A percentile compares a stretch with the other conserved stretches of the same genome.
Conservation (phyloP, 2,888 invertebrate genomes). For the Celastrina argiolus region DNA sequence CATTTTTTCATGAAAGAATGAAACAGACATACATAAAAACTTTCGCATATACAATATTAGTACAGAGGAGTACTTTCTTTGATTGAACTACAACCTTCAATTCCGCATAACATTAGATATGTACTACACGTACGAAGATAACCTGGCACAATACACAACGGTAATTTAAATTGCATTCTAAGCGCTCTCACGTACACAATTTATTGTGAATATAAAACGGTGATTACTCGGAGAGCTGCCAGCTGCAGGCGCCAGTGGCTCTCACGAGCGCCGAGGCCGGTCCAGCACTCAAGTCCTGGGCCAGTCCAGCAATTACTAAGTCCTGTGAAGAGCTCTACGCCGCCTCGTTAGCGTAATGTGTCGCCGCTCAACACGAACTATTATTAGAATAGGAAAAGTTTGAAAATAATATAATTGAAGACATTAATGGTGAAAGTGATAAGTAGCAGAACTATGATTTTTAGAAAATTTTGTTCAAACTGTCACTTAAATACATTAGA, state of each 20-base stretch:
- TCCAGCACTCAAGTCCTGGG: not conserved
- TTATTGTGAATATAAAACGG: slow-evolving; percentile 13
- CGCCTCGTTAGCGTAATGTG: slow-evolving; percentile 13
- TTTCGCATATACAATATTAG: too few species aligned
- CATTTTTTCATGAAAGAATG: too few species aligned
- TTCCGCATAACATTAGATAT: too few species aligned
- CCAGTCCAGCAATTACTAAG: not conserved
- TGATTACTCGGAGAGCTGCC: slow-evolving; percentile 1
- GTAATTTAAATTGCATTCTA: slow-evolving; percentile 5
- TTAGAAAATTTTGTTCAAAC: too few species aligned
- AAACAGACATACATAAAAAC: too few species aligned
- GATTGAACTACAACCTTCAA: too few species aligned
- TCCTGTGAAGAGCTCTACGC: not conserved
- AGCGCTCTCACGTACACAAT: slow-evolving; percentile 1
- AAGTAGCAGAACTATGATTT: too few species aligned
- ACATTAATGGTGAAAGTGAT: too few species aligned
- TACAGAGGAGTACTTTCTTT: too few species aligned
- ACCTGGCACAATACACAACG: not conserved
- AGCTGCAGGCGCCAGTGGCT: not conserved
- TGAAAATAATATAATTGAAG: not conserved
- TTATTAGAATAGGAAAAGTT: not conserved
- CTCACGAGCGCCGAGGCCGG: not conserved
- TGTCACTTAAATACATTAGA: too few species aligned
- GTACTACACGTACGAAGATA: not conserved
- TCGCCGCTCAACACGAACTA: not conserved